Evolutionary conservation across 2,888 invertebrate species (phyloP).

Genomic region (Strigamia maritima): DNA sequence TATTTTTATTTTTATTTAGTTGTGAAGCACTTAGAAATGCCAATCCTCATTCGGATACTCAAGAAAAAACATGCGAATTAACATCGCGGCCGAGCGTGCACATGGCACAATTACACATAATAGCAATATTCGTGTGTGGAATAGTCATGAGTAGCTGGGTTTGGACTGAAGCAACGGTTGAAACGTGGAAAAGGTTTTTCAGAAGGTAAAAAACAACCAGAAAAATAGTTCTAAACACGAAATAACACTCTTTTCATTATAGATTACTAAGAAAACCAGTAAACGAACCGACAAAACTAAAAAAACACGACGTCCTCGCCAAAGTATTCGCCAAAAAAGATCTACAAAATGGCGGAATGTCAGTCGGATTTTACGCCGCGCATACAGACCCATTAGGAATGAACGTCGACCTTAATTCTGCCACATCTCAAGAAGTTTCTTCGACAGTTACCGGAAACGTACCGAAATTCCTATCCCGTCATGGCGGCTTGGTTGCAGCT

Average conservation of each 20-base stretch:
- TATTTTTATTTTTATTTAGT: slow-evolving; percentile 12
- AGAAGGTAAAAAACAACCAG: slow-evolving; percentile 70
- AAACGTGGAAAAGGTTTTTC: slow-evolving; percentile 80
- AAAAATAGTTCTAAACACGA: slow-evolving; percentile 54
- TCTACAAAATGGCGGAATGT: slow-evolving; percentile 77
- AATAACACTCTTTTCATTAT: slow-evolving; percentile 35
- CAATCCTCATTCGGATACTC: background rate
- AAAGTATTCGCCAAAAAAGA: slow-evolving; percentile 85
- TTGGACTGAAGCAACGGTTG: slow-evolving; percentile 80
- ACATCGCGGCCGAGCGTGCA: slow-evolving; percentile 74
- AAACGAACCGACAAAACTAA: slow-evolving; percentile 55
- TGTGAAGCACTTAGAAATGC: slow-evolving; percentile 37
- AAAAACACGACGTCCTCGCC: slow-evolving; percentile 86
- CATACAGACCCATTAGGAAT: slow-evolving; percentile 80
- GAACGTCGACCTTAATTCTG: slow-evolving; percentile 61
- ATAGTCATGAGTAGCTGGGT: slow-evolving; percentile 91
- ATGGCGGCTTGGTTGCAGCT: slow-evolving; percentile 73
- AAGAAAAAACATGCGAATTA: slow-evolving; percentile 59
- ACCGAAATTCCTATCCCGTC: slow-evolving; percentile 76
- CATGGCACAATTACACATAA: slow-evolving; percentile 74
- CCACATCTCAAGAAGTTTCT: slow-evolving; percentile 73
- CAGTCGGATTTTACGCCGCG: slow-evolving; percentile 79
- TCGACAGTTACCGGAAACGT: slow-evolving; percentile 89
- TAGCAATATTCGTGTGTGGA: slow-evolving; percentile 79
- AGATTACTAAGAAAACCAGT: slow-evolving; percentile 48